These are phyloP conservation scores for Meloe dianella DNA, from an alignment of 2,888 invertebrate genomes.

Conservation along the genomic window DNA sequence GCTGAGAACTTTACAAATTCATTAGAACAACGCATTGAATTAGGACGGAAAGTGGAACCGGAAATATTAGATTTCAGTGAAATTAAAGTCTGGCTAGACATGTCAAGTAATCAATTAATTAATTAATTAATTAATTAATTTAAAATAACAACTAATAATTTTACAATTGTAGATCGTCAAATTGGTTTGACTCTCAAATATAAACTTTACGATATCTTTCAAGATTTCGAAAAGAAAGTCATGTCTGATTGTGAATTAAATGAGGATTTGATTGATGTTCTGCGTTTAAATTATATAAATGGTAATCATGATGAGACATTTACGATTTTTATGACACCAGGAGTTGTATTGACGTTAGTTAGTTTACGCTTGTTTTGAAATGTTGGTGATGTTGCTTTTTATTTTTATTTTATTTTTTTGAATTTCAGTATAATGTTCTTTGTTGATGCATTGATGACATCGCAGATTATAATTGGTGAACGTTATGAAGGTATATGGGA, in stretches of 20 bases:
- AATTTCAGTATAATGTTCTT: constrained; percentile 79
- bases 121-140: not conserved
- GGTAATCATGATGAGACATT: constrained; percentile 72
- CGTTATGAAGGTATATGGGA: constrained; percentile 87
- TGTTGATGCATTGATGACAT: constrained; percentile 82
- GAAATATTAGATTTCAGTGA: constrained; percentile 66
- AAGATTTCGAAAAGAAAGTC: constrained; percentile 68
- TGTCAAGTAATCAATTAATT: constrained; percentile 67
- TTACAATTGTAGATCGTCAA: constrained; percentile 93
- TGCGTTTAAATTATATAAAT: constrained; percentile 73
- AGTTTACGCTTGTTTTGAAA: not conserved
- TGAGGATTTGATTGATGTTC: constrained; percentile 64
- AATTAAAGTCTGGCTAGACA: constrained; percentile 74
- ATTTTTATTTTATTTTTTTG: not conserved
- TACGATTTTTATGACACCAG: constrained; percentile 83
- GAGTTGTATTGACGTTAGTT: constrained; percentile 80
- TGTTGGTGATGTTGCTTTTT: not conserved
- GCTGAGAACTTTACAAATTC: constrained; percentile 74
- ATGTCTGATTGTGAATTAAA: constrained; percentile 70
- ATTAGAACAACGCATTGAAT: constrained; percentile 64
- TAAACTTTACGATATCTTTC: constrained; percentile 72
- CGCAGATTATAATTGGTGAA: constrained; percentile 81
- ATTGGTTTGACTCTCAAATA: constrained; percentile 76
- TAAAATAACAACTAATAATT: no score
- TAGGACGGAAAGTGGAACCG: constrained; percentile 64